These are phyloP conservation scores for Cynaeus angustus DNA, from an alignment of 2,888 invertebrate genomes.

Conservation along the genomic window DNA sequence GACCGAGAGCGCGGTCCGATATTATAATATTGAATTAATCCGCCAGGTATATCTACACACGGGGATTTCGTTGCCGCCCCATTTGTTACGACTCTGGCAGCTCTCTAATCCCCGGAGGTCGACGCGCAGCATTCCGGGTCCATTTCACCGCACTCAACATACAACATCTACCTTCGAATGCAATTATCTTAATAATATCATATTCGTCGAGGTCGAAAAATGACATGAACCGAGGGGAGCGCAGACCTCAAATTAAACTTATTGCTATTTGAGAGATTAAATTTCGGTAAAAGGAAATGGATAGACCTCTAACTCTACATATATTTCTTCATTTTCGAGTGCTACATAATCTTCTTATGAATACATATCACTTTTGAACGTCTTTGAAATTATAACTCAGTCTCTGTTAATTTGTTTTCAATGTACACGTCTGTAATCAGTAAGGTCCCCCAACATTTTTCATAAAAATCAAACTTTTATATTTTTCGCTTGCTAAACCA, in stretches of 20 bases:
- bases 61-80: slow-evolving; percentile 48
- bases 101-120: slow-evolving; percentile 46
- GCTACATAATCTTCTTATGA: too few relatives aligned
- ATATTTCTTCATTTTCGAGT: too few relatives aligned
- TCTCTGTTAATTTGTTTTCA: too few relatives aligned
- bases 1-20: slow-evolving; percentile 56
- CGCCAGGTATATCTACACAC: slow-evolving; percentile 52
- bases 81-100: slow-evolving; percentile 44
- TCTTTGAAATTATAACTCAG: too few relatives aligned
- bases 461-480: too few relatives aligned
- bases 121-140: slow-evolving; percentile 37
- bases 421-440: too few relatives aligned
- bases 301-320: not conserved
- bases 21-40: slow-evolving; percentile 62
- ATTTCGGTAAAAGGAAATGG: slow-evolving; percentile 9
- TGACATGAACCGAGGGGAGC: slow-evolving; percentile 5
- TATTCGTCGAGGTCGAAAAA: slow-evolving; percentile 15
- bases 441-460: too few relatives aligned
- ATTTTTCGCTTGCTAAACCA: too few relatives aligned
- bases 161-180: slow-evolving; percentile 34
- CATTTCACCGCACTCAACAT: slow-evolving; percentile 37
- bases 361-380: too few relatives aligned
- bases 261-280: slow-evolving; percentile 17
- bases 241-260: slow-evolving; percentile 7
- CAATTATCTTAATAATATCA: slow-evolving; percentile 44